These are phyloP conservation scores for Myiagra hebetior DNA, from an alignment of 2,113 vertebrate genomes.

Conservation along the genomic window DNA sequence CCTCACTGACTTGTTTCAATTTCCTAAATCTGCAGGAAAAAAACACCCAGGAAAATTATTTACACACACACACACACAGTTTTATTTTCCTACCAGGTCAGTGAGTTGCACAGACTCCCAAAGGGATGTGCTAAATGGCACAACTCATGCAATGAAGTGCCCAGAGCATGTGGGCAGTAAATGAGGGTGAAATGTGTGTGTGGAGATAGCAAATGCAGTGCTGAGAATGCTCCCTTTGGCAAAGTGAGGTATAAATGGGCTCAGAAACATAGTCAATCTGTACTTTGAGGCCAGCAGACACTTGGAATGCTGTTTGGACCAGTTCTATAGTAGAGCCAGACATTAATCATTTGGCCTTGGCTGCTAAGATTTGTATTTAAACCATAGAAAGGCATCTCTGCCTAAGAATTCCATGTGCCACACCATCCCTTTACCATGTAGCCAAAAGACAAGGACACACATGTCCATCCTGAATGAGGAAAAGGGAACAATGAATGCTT, in stretches of 20 bases:
- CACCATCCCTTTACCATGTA: rapidly evolving
- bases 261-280: neutral
- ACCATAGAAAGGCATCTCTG: neutral
- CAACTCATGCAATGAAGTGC: rapidly evolving
- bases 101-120: neutral
- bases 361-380: neutral
- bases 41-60: neutral
- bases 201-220: neutral
- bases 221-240: neutral
- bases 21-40: neutral
- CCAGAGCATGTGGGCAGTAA: neutral
- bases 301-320: neutral
- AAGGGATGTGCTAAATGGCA: neutral
- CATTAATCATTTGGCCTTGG: neutral
- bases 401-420: neutral
- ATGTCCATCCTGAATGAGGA: neutral
- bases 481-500: neutral
- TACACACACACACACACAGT: rapidly evolving
- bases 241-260: neutral
- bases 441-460: neutral
- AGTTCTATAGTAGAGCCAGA: neutral
- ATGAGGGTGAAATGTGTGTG: rapidly evolving
- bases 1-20: neutral
- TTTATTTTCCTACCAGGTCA: neutral
- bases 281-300: neutral